These are phyloP conservation scores for Felis catus DNA, from an alignment of 2,113 vertebrate genomes.

Conservation along the genomic window F.catus_Fca126_mat1.0 CM031428.1:27602001-27602500, in stretches of 20 bases:
- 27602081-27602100: constrained; percentile 40
- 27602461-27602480: not conserved
- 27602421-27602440: not conserved
- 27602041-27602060: constrained; percentile 79
- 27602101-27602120: constrained; percentile 63
- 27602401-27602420: not conserved
- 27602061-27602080: constrained; percentile 24
- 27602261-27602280: not conserved
- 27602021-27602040: constrained; percentile 77
- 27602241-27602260: constrained; percentile 75
- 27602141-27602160: constrained; percentile 56
- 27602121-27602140: constrained; percentile 48
- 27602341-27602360: not conserved
- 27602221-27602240: constrained; percentile 71
- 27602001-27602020: constrained; percentile 63
- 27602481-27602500: constrained; percentile 9
- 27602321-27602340: not conserved
- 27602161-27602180: constrained; percentile 53
- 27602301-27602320: not conserved
- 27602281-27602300: not conserved
- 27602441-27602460: not conserved
- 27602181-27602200: constrained; percentile 47
- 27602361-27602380: not conserved
- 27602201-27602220: constrained; percentile 59
- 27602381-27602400: not conserved